These are phyloP conservation scores for Nipponia nippon DNA, from an alignment of 2,113 vertebrate species.

Conservation along the genomic window DNA sequence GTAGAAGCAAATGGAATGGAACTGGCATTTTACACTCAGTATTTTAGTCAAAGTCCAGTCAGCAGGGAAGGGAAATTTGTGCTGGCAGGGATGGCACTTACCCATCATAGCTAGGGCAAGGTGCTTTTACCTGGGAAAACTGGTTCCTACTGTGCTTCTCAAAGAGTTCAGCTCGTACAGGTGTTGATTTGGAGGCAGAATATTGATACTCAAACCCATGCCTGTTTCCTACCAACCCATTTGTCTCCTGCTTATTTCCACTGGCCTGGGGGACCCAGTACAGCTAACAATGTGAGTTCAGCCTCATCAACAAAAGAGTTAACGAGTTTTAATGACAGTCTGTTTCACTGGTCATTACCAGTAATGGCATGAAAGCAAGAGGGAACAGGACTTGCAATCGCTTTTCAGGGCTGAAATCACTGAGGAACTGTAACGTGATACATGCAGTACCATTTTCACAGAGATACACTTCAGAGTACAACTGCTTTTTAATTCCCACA, in stretches of 20 bases:
- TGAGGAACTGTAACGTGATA: too few relatives aligned
- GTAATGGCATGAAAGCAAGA: not conserved
- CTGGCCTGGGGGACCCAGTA: accelerated
- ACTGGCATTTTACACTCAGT: not conserved
- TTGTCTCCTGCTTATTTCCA: not conserved
- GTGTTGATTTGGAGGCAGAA: not conserved
- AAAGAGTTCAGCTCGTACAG: not conserved
- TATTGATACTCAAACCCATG: not conserved
- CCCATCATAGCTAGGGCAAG: not conserved
- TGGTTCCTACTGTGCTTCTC: not conserved
- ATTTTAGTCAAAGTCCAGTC: not conserved
- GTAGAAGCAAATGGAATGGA: not conserved
- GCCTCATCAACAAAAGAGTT: not conserved
- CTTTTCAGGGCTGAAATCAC: not conserved
- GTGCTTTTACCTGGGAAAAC: not conserved
- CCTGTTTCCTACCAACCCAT: not conserved
- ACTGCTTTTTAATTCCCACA: not conserved
- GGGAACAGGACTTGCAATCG: not conserved
- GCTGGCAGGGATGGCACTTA: not conserved
- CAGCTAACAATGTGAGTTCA: not conserved
- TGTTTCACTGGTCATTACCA: not conserved
- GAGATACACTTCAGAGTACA: not conserved
- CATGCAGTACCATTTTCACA: not conserved
- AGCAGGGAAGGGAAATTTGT: not conserved
- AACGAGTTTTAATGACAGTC: not conserved